Base-by-base conservation (phyloP, 1,140 invertebrate genomes). In the Saccostrea cuccullata region DNA sequence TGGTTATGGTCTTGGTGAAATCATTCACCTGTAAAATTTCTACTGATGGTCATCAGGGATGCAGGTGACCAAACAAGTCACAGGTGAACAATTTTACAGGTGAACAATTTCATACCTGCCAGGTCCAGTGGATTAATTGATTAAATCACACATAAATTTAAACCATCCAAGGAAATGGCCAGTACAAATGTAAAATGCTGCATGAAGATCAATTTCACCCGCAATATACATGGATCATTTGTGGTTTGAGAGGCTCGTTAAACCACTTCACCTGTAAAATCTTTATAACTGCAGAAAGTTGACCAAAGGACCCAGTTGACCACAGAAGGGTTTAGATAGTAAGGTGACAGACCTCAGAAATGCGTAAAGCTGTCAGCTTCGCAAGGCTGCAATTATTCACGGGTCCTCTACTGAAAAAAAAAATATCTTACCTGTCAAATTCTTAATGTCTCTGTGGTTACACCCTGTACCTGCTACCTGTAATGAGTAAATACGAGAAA, bases 101-200 rank as follows among this genome's bases (percentile, higher is more conserved):
- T 77, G 70, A 77, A 13, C 70, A 77, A 40, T 77, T 77, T 77
- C 58, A 77, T 36, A 77, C 70, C 26, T 30, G n/a, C 1, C 12
- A 77, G 70, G 26, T 20, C 6, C 70, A 36, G 30, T 77, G 70
- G 26, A 30, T 77, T 30, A 77, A 36, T 77, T 15, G 26, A 77
- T 17, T 17, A 0, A 73, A 73, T 26, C 70, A 15, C 2, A 77
- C 26, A 15, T 15, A 26, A 30, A n/a, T n/a, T n/a, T n/a, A n/a
- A 30, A 23, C 17, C 8, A 67, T n/a, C 23, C 23, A 67, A 67
- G 60, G 30, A 3, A 30, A 17, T 77, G 12, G 70, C 15, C 23
- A 26, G 58, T 26, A 77, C 70, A 36, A 30, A 30, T 77, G 70
- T 77, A 26, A 77, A 77, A 77, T 77, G 26, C 70, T 77, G 70